These are phyloP conservation scores for Hippocampus abdominalis DNA, from an alignment of 2,113 vertebrate genomes.

Conservation along the genomic window DNA sequence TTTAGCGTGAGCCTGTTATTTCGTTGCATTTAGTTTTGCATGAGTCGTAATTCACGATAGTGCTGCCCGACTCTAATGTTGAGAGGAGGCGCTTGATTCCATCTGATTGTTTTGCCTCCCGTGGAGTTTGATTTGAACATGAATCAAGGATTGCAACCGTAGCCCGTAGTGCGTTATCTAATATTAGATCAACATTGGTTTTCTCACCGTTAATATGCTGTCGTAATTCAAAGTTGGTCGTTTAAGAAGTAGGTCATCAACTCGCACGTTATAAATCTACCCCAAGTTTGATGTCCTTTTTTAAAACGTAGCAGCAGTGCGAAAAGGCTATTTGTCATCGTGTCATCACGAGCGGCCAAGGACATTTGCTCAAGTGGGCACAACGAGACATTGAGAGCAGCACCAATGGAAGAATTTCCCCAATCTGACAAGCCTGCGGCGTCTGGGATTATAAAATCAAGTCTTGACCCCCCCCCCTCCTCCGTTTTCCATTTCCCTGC, in stretches of 20 bases:
- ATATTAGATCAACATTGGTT: background rate
- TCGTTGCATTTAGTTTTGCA: background rate
- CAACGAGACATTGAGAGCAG: slow-evolving; percentile 5
- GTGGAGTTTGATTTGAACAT: too few species aligned
- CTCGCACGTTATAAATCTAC: background rate
- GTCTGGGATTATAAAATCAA: slow-evolving; percentile 34
- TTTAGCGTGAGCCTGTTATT: background rate
- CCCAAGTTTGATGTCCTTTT: background rate
- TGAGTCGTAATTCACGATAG: background rate
- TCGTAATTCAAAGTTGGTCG: too few species aligned
- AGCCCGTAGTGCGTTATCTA: too few species aligned
- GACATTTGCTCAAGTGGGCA: background rate
- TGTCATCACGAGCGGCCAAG: slow-evolving; percentile 8
- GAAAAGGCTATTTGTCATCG: background rate
- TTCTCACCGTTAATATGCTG: too few species aligned
- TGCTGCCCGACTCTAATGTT: too few species aligned
- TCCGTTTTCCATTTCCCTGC: slow-evolving; percentile 32
- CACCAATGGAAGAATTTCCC: slow-evolving; percentile 25
- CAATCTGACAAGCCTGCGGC: slow-evolving; percentile 10
- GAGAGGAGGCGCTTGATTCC: too few species aligned
- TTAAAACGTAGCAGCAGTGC: background rate
- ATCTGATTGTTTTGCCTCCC: too few species aligned
- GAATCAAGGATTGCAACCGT: too few species aligned
- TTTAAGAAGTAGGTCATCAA: too few species aligned
- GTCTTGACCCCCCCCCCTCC: background rate